Evolutionary conservation across 2,797 vertebrate genomes (phyloP).

Genomic region (Rhabdomys pumilio): DNA sequence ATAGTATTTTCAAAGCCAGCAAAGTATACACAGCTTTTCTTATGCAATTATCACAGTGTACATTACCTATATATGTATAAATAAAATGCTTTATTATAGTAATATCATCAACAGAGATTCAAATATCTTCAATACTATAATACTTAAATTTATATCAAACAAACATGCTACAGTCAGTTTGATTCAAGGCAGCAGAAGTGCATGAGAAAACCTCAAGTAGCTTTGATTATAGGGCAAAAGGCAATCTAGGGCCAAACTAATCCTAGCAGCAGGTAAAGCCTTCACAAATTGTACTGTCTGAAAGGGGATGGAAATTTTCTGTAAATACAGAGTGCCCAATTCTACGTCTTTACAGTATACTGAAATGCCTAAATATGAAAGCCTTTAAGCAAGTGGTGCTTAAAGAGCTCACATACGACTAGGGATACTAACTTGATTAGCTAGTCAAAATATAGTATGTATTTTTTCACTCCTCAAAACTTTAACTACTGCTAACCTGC

Average conservation of each 20-base stretch:
- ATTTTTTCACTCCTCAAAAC: neutral
- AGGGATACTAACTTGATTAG: neutral
- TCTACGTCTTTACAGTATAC: neutral
- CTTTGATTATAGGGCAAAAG: neutral
- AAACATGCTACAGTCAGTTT: neutral
- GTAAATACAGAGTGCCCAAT: neutral
- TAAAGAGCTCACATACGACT: neutral
- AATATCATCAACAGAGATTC: neutral
- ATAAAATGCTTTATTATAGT: neutral
- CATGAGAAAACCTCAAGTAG: neutral
- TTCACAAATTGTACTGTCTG: neutral
- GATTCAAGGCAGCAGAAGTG: neutral
- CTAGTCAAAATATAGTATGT: neutral
- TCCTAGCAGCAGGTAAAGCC: neutral
- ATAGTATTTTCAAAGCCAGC: neutral
- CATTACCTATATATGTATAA: neutral
- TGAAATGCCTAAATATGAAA: slow-evolving; percentile 26
- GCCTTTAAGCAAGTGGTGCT: neutral
- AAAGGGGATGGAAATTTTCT: neutral
- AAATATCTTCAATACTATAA: neutral
- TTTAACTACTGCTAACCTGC: neutral
- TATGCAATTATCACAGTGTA: neutral
- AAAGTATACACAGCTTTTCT: neutral
- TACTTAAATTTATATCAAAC: neutral
- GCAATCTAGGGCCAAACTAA: neutral